A percentile compares a stretch with the other conserved stretches of the same genome.
Evolutionary conservation across 2,113 vertebrate species (phyloP).

Genomic region (Menura novaehollandiae): DNA sequence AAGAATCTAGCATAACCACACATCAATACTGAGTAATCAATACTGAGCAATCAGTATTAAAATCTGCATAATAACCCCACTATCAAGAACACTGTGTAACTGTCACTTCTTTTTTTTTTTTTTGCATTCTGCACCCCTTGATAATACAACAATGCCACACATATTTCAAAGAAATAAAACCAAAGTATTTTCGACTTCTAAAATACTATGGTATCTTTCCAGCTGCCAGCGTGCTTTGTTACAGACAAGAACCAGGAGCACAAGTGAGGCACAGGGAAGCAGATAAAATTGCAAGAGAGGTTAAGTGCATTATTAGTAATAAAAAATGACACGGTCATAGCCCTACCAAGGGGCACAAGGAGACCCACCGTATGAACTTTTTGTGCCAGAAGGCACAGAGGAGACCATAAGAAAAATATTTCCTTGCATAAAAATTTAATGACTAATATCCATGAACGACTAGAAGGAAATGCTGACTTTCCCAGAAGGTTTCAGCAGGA

Average conservation of each 20-base stretch:
- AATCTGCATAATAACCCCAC: background rate
- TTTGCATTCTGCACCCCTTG: background rate
- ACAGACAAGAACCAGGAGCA: background rate
- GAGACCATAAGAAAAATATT: background rate
- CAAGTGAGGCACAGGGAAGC: background rate
- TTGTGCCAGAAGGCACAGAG: background rate
- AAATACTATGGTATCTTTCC: background rate
- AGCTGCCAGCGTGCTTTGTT: background rate
- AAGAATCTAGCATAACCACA: background rate
- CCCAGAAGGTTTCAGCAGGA: background rate
- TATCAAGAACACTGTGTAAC: background rate
- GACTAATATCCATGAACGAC: background rate
- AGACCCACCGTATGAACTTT: background rate
- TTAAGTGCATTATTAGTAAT: background rate
- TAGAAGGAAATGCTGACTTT: background rate
- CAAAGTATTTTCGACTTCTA: background rate
- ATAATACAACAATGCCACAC: background rate
- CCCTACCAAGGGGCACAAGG: background rate
- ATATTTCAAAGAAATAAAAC: background rate
- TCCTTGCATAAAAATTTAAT: background rate
- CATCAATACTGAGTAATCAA: background rate
- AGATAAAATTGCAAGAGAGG: background rate
- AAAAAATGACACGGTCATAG: background rate
- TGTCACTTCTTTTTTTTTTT: background rate
- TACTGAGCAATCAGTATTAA: background rate